phyloP scores from a whole-genome alignment of 2,113 vertebrate genomes.

The Enhydra lutris region DNA sequence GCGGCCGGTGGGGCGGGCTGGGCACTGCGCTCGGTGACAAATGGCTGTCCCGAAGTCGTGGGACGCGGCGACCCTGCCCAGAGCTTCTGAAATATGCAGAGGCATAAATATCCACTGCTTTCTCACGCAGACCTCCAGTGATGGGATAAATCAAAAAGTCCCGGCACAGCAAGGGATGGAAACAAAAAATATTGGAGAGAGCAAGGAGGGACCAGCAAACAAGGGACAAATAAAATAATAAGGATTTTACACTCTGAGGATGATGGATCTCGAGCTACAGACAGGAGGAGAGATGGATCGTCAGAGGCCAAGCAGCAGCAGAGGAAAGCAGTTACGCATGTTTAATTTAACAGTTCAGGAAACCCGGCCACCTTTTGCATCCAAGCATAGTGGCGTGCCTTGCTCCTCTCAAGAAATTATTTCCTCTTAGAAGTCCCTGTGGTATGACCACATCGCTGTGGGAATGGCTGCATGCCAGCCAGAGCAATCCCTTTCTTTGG shows the following conservation, averaged over 20 bases:
- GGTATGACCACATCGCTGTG: background rate
- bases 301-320: background rate
- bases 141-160: background rate
- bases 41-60: background rate
- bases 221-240: background rate
- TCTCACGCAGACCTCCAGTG: background rate
- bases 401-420: background rate
- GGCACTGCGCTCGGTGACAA: fast-evolving
- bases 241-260: background rate
- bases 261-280: background rate
- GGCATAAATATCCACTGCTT: background rate
- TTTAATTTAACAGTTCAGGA: background rate
- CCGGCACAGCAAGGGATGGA: background rate
- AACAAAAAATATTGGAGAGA: background rate
- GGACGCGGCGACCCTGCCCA: background rate
- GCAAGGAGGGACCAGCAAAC: background rate
- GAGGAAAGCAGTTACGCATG: background rate
- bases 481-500: background rate
- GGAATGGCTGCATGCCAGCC: too few relatives aligned
- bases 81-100: background rate
- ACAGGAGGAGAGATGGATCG: background rate
- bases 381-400: background rate
- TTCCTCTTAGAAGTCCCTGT: fast-evolving
- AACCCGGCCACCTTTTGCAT: background rate
- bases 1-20: background rate